Conservation (phyloP, 2,797 vertebrate genomes). For the Micromesistius poutassou region DNA sequence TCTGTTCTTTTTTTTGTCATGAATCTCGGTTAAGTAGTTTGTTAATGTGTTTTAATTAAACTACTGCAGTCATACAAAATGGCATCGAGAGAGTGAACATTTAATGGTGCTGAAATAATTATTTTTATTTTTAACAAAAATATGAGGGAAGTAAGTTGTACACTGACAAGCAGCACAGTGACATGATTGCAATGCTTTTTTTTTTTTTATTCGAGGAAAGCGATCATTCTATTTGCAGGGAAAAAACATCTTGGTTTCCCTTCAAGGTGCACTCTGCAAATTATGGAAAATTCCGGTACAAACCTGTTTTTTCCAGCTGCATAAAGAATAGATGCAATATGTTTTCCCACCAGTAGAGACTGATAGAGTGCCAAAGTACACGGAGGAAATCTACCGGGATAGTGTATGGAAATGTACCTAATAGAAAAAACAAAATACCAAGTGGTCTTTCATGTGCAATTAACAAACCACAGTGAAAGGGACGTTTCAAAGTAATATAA, state of each 20-base stretch:
- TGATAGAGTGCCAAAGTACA: constrained; percentile 33
- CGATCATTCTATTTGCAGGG: background rate
- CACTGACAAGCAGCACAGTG: background rate
- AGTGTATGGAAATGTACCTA: constrained; percentile 49
- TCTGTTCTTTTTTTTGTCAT: no score
- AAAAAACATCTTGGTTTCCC: constrained; percentile 28
- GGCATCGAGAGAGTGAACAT: no score
- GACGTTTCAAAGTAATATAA: background rate
- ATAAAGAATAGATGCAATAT: constrained; percentile 18
- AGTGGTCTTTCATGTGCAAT: background rate
- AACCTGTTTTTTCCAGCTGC: constrained; percentile 26
- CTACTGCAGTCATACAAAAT: background rate
- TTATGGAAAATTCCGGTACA: constrained; percentile 41
- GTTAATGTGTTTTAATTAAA: background rate
- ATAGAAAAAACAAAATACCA: background rate
- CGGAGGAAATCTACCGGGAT: constrained; percentile 44
- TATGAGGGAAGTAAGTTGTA: background rate
- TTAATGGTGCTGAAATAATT: no score
- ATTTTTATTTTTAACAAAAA: no score
- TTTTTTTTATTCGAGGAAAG: background rate
- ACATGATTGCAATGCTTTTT: background rate
- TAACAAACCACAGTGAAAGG: background rate
- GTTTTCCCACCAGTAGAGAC: constrained; percentile 60
- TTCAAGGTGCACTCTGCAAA: constrained; percentile 5
- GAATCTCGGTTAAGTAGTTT: background rate